phyloP scores from a whole-genome alignment of 2,113 vertebrate genomes.

The Rhegmatorhina hoffmannsi region DNA sequence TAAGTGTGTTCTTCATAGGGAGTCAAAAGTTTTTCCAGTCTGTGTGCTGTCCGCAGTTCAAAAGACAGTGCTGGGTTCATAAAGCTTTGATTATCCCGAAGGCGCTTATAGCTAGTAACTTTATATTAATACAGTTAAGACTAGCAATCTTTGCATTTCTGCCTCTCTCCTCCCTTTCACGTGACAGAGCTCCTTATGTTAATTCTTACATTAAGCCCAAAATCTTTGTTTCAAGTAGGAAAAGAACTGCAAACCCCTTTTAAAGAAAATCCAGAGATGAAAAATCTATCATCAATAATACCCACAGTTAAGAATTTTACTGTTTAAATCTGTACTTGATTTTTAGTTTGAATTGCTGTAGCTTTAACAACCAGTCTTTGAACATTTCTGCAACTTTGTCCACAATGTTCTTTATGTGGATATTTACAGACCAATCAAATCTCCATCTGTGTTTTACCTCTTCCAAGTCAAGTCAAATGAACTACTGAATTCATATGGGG shows the following conservation, averaged over 20 bases:
- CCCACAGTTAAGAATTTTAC: not conserved
- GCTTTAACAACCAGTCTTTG: not conserved
- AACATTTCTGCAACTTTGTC: not conserved
- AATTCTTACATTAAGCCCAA: not conserved
- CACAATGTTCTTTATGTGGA: not conserved
- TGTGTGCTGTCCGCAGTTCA: too few relatives aligned
- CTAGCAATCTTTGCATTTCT: too few relatives aligned
- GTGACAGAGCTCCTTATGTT: not conserved
- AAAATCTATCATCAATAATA: slow-evolving; percentile 14
- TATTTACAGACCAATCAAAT: slow-evolving; percentile 3
- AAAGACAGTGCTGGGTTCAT: too few relatives aligned
- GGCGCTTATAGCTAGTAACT: too few relatives aligned
- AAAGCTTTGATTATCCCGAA: too few relatives aligned
- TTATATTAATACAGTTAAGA: too few relatives aligned
- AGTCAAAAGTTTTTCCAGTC: too few relatives aligned
- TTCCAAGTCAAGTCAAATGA: not conserved
- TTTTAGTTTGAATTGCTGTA: slow-evolving; percentile 9
- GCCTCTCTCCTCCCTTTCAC: too few relatives aligned
- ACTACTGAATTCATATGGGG: not conserved
- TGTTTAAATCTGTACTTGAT: not conserved
- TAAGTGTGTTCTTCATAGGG: too few relatives aligned
- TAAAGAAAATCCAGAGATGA: not conserved
- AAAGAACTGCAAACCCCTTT: not conserved
- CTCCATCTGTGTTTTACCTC: not conserved
- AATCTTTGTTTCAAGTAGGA: not conserved